Evolutionary conservation across 1,140 invertebrate species (phyloP).

Genomic region (Tetraneura akinire): DNA sequence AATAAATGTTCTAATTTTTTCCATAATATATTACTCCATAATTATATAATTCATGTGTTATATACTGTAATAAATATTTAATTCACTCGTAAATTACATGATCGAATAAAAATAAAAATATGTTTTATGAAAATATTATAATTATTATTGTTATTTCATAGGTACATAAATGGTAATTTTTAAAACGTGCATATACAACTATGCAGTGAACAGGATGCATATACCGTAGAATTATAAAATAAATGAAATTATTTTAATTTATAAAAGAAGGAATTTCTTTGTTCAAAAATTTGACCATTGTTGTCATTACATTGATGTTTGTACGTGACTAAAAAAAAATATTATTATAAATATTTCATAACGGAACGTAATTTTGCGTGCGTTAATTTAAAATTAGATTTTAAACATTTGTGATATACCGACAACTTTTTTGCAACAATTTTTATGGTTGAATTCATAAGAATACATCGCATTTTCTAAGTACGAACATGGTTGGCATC

Average conservation of each 20-base stretch:
- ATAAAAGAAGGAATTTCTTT: constrained; percentile 24
- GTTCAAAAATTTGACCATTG: neutral
- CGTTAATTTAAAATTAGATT: constrained; percentile 1
- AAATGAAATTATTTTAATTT: neutral
- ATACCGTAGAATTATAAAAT: too few species aligned
- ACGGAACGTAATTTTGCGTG: constrained; percentile 13
- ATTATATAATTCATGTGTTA: too few species aligned
- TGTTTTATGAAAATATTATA: too few species aligned
- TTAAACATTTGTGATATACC: neutral
- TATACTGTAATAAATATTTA: too few species aligned
- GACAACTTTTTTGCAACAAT: neutral
- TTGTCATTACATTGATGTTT: neutral
- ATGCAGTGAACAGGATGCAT: too few species aligned
- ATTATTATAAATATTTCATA: constrained; percentile 37
- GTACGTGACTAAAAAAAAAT: neutral
- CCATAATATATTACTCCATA: too few species aligned
- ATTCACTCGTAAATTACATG: too few species aligned
- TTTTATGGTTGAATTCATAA: neutral
- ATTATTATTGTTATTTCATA: too few species aligned
- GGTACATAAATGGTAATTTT: too few species aligned
- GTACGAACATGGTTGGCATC: constrained; percentile 21
- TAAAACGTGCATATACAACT: too few species aligned
- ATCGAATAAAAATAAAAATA: too few species aligned
- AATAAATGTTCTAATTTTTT: too few species aligned
- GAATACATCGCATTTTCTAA: neutral